Base-by-base conservation (phyloP, 1,140 invertebrate genomes). In the Drosophila suzukii region DNA sequence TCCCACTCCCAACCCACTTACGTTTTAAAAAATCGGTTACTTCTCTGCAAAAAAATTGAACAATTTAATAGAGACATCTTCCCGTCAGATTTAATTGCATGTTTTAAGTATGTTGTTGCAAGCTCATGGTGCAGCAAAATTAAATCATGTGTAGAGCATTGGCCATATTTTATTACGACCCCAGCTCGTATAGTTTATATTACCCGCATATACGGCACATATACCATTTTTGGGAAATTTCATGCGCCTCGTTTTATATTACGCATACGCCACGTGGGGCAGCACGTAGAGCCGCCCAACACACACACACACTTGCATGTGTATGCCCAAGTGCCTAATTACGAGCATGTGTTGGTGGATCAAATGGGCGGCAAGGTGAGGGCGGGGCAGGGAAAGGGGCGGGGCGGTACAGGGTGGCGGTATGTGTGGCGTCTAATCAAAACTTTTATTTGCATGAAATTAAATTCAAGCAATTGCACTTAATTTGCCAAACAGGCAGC, bases 361-460 rank as follows among this genome's bases (percentile, higher is more conserved):
- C 47, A 8, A 59, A 30, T 55, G 38, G 39, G 43, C 20, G 39
- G 56, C 56, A 54, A 44, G 47, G 27, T 30, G 44, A 3, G 49
- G 5, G 56, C 27, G 15, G 24, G 6, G 44, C 0, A 3, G 12
- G 10, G 50, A 24, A n/a, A 6, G 38, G 12, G 5, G 32, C 41
- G 20, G 20, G n/a, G n/a, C 8, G 53, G 13, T 20, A 24, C 32
- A 17, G 38, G 11, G 34, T 34, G 32, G 10, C 20, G 44, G 13
- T 20, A 32, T 47, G 46, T 51, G 30, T 32, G 53, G 58, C 58
- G 81, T 90, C 84, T 89, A 89, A 89, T 89, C 84, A 89, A 90
- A 89, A 89, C 84, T 89, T 89, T 89, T 89, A 89, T 89, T 89
- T 89, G 84, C 85, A 90, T 89, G 84, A 89, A 89, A 89, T 89